Percentiles rank a stretch among this genome's conserved stretches.
phyloP scores from a whole-genome alignment of 2,113 vertebrate species.

The Merops nubicus region DNA sequence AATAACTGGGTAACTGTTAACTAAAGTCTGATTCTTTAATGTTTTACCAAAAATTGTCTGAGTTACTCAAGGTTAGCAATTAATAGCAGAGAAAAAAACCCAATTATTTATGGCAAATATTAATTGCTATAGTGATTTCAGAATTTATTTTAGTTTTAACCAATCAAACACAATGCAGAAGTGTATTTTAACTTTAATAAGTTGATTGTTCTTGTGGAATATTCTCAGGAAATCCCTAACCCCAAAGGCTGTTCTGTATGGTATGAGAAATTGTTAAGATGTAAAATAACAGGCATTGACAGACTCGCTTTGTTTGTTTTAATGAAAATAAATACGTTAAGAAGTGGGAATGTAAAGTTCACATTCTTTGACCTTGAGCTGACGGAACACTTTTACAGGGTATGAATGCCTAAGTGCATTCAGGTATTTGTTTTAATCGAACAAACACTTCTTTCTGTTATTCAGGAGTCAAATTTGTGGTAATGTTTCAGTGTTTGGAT shows the following conservation, averaged over 20 bases:
- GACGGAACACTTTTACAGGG: background rate
- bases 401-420: background rate
- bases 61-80: background rate
- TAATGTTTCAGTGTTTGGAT: background rate
- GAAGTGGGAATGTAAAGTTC: background rate
- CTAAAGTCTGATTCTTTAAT: background rate
- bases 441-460: background rate
- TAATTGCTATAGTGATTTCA: background rate
- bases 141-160: background rate
- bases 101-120: background rate
- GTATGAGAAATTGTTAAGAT: background rate
- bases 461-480: background rate
- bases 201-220: background rate
- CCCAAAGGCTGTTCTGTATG: background rate
- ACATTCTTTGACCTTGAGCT: background rate
- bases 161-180: background rate
- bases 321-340: background rate
- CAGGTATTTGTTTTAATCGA: background rate
- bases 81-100: background rate
- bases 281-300: background rate
- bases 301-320: background rate
- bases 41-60: background rate
- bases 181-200: background rate
- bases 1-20: background rate
- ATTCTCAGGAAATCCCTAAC: accelerated